Percentiles rank a stretch among this genome's conserved stretches.
These are phyloP conservation scores for Platerodrilus igneus DNA, from an alignment of 2,888 invertebrate genomes.

Conservation along the genomic window DNA sequence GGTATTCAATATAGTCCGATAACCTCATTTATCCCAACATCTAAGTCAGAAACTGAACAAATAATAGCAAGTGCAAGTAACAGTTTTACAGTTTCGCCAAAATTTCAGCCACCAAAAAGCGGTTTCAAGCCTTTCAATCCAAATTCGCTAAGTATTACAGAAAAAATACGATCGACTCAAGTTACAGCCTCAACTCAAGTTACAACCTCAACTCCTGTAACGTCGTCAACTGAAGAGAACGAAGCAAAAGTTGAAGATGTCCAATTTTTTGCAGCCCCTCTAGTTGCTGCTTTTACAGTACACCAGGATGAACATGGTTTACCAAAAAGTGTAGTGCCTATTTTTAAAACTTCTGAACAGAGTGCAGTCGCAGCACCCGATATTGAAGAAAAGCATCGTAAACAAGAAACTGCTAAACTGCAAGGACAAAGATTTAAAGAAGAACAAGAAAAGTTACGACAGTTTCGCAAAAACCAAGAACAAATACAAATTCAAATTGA, in stretches of 20 bases:
- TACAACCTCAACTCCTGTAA: conserved; percentile 56
- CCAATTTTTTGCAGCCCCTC: conserved; percentile 75
- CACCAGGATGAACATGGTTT: conserved; percentile 74
- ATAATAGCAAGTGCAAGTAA: conserved; percentile 39
- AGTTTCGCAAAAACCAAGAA: conserved; percentile 47
- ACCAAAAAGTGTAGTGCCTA: conserved; percentile 75
- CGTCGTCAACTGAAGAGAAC: conserved; percentile 63
- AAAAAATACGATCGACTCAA: conserved; percentile 15
- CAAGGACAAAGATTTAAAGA: conserved; percentile 25
- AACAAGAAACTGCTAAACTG: conserved; percentile 27
- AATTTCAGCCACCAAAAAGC: conserved; percentile 6
- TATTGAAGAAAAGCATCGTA: conserved; percentile 22
- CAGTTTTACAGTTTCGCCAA: conserved; percentile 29
- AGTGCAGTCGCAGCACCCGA: conserved; percentile 24
- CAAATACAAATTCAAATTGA: conserved; percentile 41
- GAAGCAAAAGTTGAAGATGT: conserved; percentile 64
- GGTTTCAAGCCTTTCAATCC: conserved; percentile 1
- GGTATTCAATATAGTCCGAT: conserved; percentile 37
- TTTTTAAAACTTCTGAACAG: conserved; percentile 53
- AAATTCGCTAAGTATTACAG: conserved; percentile 24
- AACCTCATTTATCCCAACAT: conserved; percentile 20
- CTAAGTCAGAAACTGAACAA: conserved; percentile 32
- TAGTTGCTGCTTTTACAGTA: conserved; percentile 81
- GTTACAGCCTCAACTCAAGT: conserved; percentile 32
- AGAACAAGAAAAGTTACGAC: conserved; percentile 41